Evolutionary conservation across 1,140 invertebrate species (phyloP).

Genomic region (Calliphora vicina): DNA sequence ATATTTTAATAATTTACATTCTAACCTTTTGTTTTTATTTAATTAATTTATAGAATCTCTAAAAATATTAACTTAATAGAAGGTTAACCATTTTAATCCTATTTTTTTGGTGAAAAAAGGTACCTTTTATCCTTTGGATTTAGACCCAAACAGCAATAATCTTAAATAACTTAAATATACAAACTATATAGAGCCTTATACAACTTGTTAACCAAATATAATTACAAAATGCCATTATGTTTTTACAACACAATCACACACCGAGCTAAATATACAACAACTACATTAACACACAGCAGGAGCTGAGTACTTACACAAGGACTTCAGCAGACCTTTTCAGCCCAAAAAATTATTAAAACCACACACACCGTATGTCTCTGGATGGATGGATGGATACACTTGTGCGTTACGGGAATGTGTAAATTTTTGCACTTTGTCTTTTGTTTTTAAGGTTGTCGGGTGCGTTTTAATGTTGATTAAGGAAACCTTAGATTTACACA

Average conservation of each 20-base stretch:
- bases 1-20: too few species aligned
- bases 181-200: neutral
- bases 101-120: neutral
- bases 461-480: neutral
- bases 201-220: neutral
- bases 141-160: too few species aligned
- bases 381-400: neutral
- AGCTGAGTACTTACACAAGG: neutral
- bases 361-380: neutral
- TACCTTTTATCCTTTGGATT: neutral
- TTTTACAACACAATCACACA: neutral
- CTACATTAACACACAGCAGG: neutral
- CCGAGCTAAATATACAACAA: too few species aligned
- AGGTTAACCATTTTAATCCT: neutral
- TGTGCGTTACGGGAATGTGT: neutral
- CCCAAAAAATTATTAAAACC: neutral
- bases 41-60: neutral
- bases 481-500: conserved; percentile 3
- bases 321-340: neutral
- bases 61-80: neutral
- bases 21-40: too few species aligned
- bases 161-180: neutral
- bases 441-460: neutral
- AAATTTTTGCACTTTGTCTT: neutral
- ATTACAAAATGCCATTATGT: neutral